phyloP scores from a whole-genome alignment of 37 sponge, comb jelly and placozoan species.

The Agelas oroides region DNA sequence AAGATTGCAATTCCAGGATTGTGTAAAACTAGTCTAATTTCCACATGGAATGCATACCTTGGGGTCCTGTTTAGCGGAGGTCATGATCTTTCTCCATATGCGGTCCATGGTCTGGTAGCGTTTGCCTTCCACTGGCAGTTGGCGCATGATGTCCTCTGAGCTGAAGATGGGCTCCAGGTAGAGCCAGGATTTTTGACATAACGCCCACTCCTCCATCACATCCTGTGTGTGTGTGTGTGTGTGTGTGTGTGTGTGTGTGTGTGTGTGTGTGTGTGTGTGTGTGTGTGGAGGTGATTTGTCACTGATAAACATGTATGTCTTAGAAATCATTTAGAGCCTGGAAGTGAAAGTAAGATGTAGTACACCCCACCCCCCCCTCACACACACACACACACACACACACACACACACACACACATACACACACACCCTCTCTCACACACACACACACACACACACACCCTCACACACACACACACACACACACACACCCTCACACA shows the following conservation, averaged over 20 bases:
- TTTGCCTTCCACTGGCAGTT: slow-evolving; percentile 97
- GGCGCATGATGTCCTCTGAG: slow-evolving; percentile 96
- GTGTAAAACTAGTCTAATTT: too few species aligned
- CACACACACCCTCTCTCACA: too few species aligned
- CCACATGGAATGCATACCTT: slow-evolving; percentile 65
- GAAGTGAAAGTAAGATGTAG: too few species aligned
- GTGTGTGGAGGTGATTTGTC: neutral
- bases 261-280: too few species aligned
- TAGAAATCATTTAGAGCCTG: too few species aligned
- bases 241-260: neutral
- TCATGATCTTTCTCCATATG: slow-evolving; percentile 97
- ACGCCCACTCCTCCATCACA: slow-evolving; percentile 85
- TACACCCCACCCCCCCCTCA: too few species aligned
- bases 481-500: too few species aligned
- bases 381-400: too few species aligned
- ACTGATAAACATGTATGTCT: neutral
- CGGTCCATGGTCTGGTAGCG: slow-evolving; percentile 99
- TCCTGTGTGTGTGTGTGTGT: slow-evolving; percentile 47
- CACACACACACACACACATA: too few species aligned
- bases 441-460: too few species aligned
- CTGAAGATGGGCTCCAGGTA: slow-evolving; percentile 99
- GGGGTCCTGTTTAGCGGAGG: slow-evolving; percentile 83
- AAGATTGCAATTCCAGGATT: too few species aligned
- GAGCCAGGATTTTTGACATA: slow-evolving; percentile 97
- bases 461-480: too few species aligned